A percentile compares a stretch with the other conserved stretches of the same genome.
Evolutionary conservation across 2,797 vertebrate species (phyloP).

Genomic region (Chromobotia macracanthus): DNA sequence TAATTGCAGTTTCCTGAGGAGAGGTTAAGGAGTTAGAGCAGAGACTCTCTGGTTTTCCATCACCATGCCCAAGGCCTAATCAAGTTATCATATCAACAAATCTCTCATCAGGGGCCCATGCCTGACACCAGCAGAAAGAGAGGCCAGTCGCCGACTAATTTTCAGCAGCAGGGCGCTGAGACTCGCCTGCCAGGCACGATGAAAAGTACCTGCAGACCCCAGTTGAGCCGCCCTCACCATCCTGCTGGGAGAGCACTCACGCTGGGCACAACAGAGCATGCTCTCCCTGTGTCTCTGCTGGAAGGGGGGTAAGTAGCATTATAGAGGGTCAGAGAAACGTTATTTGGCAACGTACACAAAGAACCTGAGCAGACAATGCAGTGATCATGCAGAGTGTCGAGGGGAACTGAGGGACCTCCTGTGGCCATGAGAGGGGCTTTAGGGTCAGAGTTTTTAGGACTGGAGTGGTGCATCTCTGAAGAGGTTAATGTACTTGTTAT

Average conservation of each 20-base stretch:
- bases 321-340: slow-evolving; percentile 56
- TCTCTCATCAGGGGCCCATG: slow-evolving; percentile 76
- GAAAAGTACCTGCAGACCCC: slow-evolving; percentile 72
- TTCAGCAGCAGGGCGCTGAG: slow-evolving; percentile 73
- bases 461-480: slow-evolving; percentile 64
- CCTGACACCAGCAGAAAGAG: slow-evolving; percentile 75
- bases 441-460: slow-evolving; percentile 77
- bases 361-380: slow-evolving; percentile 66
- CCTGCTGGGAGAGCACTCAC: slow-evolving; percentile 59
- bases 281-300: slow-evolving; percentile 33
- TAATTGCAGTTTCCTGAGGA: slow-evolving; percentile 77
- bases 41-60: slow-evolving; percentile 68
- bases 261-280: slow-evolving; percentile 59
- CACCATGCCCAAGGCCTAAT: slow-evolving; percentile 76
- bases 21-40: slow-evolving; percentile 77
- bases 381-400: slow-evolving; percentile 62
- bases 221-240: slow-evolving; percentile 49
- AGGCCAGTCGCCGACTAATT: slow-evolving; percentile 75
- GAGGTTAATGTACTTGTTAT: slow-evolving; percentile 80
- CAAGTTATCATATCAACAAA: slow-evolving; percentile 85
- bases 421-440: slow-evolving; percentile 66
- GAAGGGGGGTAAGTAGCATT: slow-evolving; percentile 55
- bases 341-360: slow-evolving; percentile 69
- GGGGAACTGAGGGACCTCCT: slow-evolving; percentile 69
- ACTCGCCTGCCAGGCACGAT: slow-evolving; percentile 56